Evolutionary conservation across 2,888 invertebrate genomes (phyloP).

Genomic region (Andrena praecox): DNA sequence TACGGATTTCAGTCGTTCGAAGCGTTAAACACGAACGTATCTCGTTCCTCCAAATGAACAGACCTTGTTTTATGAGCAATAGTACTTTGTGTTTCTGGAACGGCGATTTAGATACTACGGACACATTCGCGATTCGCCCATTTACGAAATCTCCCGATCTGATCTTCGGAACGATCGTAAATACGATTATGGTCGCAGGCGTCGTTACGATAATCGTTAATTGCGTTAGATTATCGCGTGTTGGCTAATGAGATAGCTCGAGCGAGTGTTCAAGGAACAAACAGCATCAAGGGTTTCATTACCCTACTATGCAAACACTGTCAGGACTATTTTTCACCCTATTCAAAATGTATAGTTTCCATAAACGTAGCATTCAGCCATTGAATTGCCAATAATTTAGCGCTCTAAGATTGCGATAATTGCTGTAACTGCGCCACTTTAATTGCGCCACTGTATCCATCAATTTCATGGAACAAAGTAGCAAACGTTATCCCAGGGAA

Average conservation of each 20-base stretch:
- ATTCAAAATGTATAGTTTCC: neutral
- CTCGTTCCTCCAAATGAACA: conserved; percentile 19
- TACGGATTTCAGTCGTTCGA: conserved; percentile 12
- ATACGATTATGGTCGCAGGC: neutral
- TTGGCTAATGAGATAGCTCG: neutral
- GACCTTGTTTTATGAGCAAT: conserved; percentile 48
- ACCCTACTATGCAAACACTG: neutral
- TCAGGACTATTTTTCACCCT: neutral
- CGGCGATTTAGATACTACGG: conserved; percentile 10
- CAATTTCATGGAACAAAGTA: conserved; percentile 26
- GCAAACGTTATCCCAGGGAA: conserved; percentile 5
- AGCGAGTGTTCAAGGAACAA: neutral
- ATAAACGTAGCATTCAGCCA: neutral
- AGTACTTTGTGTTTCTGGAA: conserved; percentile 33
- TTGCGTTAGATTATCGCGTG: conserved; percentile 18
- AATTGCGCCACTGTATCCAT: conserved; percentile 26
- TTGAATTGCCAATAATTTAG: neutral
- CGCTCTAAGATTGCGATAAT: conserved; percentile 14
- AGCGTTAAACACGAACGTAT: conserved; percentile 25
- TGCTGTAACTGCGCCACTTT: conserved; percentile 17
- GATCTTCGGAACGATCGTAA: neutral
- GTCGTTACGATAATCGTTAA: conserved; percentile 15
- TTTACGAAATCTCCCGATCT: neutral
- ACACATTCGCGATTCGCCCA: neutral
- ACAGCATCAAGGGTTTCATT: neutral